Conservation (phyloP, 2,888 invertebrate species). For the Pachydiplax longipennis region DNA sequence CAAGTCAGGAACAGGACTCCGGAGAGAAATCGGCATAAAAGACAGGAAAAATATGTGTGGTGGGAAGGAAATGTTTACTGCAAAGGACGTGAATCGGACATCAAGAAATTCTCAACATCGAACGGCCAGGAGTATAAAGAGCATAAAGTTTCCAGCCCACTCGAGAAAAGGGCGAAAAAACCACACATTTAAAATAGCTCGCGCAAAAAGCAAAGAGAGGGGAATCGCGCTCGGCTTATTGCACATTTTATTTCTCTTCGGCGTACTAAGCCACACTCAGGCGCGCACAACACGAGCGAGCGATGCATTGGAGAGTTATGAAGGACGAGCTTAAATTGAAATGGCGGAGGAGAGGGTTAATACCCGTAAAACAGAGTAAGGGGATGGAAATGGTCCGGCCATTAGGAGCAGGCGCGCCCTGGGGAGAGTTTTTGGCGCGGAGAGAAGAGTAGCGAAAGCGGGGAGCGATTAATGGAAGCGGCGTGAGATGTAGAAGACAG, state of each 20-base stretch:
- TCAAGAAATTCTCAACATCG: too few species aligned
- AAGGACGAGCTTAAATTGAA: neutral
- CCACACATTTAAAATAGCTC: too few species aligned
- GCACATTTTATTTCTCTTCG: neutral
- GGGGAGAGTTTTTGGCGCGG: neutral
- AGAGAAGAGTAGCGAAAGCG: neutral
- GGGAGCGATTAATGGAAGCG: neutral
- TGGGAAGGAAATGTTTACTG: too few species aligned
- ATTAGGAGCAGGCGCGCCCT: constrained; percentile 7
- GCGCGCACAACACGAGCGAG: neutral
- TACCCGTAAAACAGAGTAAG: neutral
- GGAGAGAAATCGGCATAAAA: too few species aligned
- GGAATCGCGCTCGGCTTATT: neutral
- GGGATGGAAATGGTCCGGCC: neutral
- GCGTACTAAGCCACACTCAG: neutral
- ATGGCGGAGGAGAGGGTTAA: neutral
- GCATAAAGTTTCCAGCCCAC: too few species aligned
- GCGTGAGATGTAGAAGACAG: neutral
- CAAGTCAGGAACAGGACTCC: too few species aligned
- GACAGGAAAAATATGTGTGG: too few species aligned
- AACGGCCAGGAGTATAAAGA: too few species aligned
- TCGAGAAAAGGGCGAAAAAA: too few species aligned
- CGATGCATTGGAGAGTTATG: neutral
- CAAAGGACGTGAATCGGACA: too few species aligned
- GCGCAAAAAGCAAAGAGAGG: too few species aligned